phyloP scores from a whole-genome alignment of 2,888 invertebrate species.

The Yponomeuta plumbellus region DNA sequence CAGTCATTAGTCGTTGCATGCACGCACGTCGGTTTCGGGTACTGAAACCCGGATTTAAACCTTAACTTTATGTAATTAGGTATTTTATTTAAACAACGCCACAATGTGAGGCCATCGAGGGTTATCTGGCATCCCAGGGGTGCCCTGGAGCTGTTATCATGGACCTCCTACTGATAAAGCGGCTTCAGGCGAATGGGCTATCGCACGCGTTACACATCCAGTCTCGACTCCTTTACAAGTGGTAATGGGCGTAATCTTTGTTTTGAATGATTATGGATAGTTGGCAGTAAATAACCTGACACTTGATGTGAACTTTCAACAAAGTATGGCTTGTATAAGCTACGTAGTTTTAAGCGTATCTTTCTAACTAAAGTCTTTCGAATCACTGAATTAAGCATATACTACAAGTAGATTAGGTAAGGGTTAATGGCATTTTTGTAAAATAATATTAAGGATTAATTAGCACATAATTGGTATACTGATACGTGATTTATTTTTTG shows the following conservation, averaged over 20 bases:
- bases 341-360: no score
- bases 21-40: no score
- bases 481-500: no score
- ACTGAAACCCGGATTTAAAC: no score
- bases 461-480: no score
- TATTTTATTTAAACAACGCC: neutral
- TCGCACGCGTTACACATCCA: neutral
- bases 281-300: neutral
- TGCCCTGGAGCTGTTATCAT: neutral
- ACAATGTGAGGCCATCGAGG: neutral
- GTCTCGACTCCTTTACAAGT: neutral
- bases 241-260: neutral
- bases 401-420: no score
- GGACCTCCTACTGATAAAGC: neutral
- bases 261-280: neutral
- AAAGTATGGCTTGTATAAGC: neutral
- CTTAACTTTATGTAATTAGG: neutral
- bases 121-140: neutral
- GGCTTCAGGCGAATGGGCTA: neutral
- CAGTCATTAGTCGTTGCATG: no score
- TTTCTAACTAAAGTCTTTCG: no score
- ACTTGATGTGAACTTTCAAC: neutral
- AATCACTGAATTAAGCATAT: no score
- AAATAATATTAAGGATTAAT: no score
- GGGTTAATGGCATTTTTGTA: no score